A percentile compares a stretch with the other conserved stretches of the same genome.
Conservation (phyloP, 1,140 invertebrate species). For the Zaprionus nigranus region DNA sequence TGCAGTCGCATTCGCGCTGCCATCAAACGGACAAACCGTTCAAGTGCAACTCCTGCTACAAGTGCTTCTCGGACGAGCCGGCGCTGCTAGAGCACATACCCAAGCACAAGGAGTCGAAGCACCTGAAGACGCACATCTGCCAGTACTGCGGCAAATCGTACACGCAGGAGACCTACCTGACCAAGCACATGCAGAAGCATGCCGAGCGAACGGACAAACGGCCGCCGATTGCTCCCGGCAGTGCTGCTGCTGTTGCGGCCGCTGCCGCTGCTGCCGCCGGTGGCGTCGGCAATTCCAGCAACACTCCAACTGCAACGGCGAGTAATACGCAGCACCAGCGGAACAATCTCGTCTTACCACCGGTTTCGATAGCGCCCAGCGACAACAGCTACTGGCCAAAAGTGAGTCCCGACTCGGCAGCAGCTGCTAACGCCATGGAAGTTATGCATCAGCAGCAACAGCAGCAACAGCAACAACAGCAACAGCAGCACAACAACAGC, state of each 20-base stretch:
- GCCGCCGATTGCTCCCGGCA: slow-evolving; percentile 88
- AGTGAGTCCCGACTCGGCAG: slow-evolving; percentile 90
- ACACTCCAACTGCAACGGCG: slow-evolving; percentile 22
- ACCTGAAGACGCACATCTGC: slow-evolving; percentile 99
- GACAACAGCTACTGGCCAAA: slow-evolving; percentile 93
- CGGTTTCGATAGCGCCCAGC: slow-evolving; percentile 83
- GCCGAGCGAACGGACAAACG: slow-evolving; percentile 95
- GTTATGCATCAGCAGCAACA: slow-evolving; percentile 89
- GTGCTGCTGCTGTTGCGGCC: slow-evolving; percentile 51
- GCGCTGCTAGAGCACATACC: slow-evolving; percentile 98
- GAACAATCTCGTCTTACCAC: slow-evolving; percentile 68
- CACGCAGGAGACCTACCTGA: slow-evolving; percentile 99
- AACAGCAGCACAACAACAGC: slow-evolving; percentile 73
- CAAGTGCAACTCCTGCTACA: slow-evolving; percentile 99
- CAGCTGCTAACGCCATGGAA: slow-evolving; percentile 88
- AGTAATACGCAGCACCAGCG: slow-evolving; percentile 73
- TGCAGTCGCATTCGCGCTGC: slow-evolving; percentile 98
- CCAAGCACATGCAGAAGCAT: slow-evolving; percentile 99
- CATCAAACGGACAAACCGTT: slow-evolving; percentile 97
- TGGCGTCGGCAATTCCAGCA: slow-evolving; percentile 36
- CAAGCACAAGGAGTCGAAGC: slow-evolving; percentile 99
- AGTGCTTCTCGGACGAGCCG: slow-evolving; percentile 98
- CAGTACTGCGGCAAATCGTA: slow-evolving; percentile 99
- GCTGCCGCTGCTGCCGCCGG: slow-evolving; percentile 84
- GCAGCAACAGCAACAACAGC: slow-evolving; percentile 80